phyloP scores from a whole-genome alignment of 2,797 vertebrate genomes.

The Salarias fasciatus region DNA sequence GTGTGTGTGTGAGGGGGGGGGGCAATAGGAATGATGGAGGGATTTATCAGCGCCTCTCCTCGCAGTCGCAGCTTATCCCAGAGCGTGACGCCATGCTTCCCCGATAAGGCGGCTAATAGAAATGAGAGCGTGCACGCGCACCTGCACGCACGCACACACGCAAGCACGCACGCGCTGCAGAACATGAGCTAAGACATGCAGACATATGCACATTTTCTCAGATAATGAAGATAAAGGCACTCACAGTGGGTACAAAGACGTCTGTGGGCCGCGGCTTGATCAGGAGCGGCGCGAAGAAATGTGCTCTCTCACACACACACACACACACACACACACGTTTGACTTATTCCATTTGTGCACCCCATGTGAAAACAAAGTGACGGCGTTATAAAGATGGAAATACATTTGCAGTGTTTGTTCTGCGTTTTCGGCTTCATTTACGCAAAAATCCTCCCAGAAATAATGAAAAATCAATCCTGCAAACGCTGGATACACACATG shows the following conservation, averaged over 20 bases:
- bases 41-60: constrained; percentile 79
- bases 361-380: constrained; percentile 17
- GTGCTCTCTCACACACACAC: too few species aligned
- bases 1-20: too few species aligned
- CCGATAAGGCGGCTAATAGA: constrained; percentile 81
- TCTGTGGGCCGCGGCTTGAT: constrained; percentile 47
- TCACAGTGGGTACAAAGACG: constrained; percentile 40
- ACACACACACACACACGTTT: too few species aligned
- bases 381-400: neutral
- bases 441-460: too few species aligned
- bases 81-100: constrained; percentile 67
- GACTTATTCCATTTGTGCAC: constrained; percentile 13
- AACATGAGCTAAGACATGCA: constrained; percentile 59
- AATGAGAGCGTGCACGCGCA: constrained; percentile 53
- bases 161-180: constrained; percentile 24
- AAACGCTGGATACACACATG: constrained; percentile 14
- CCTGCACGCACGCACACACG: neutral
- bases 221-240: constrained; percentile 71
- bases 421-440: too few species aligned
- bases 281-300: constrained; percentile 20
- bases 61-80: constrained; percentile 75
- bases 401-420: too few species aligned
- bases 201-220: constrained; percentile 70
- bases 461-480: neutral
- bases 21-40: constrained; percentile 76